Conservation (phyloP, 2,113 vertebrate species). For the Leptobrachium ailaonicum region DNA sequence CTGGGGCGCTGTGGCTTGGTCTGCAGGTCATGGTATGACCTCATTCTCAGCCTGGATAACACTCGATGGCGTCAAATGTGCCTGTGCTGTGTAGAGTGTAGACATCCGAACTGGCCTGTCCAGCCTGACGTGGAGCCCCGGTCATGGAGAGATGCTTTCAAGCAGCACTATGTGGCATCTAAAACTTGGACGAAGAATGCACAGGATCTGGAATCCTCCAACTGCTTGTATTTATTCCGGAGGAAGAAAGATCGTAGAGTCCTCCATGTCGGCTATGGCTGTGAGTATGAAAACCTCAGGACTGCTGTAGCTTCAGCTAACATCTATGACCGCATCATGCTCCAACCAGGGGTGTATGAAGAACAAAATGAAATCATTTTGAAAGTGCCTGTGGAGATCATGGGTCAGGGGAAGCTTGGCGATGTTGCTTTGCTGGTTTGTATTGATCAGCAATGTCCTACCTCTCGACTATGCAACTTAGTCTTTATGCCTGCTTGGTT, state of each 20-base stretch:
- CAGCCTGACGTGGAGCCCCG: conserved; percentile 72
- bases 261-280: conserved; percentile 71
- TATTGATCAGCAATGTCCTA: conserved; percentile 85
- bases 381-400: conserved; percentile 81
- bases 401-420: conserved; percentile 77
- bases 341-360: conserved; percentile 80
- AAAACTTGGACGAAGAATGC: conserved; percentile 81
- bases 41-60: conserved; percentile 85
- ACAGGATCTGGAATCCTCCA: conserved; percentile 72
- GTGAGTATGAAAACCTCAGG: conserved; percentile 75
- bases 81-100: conserved; percentile 74
- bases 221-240: conserved; percentile 78
- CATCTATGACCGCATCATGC: conserved; percentile 75
- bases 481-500: conserved; percentile 85
- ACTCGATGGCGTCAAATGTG: conserved; percentile 88
- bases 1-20: conserved; percentile 85
- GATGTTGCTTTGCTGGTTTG: conserved; percentile 78
- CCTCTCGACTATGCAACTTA: conserved; percentile 78
- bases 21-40: conserved; percentile 78
- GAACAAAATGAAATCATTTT: conserved; percentile 79
- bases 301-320: conserved; percentile 73
- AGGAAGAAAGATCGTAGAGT: conserved; percentile 73
- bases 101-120: conserved; percentile 87
- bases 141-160: conserved; percentile 83
- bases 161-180: conserved; percentile 77